A percentile compares a stretch with the other conserved stretches of the same genome.
phyloP scores from a whole-genome alignment of 1,140 invertebrate genomes.

The Conus ventricosus region DNA sequence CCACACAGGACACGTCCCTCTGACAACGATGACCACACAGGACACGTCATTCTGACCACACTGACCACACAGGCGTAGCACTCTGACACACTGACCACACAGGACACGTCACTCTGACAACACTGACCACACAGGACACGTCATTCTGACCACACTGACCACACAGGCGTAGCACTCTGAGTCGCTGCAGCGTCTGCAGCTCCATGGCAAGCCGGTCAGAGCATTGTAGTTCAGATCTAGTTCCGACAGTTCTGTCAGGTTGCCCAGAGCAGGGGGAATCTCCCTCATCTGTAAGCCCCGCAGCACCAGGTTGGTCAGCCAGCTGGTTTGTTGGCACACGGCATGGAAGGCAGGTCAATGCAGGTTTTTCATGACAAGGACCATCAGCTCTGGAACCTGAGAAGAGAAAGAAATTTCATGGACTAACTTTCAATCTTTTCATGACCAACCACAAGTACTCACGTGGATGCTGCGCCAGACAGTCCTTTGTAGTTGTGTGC shows the following conservation, averaged over 20 bases:
- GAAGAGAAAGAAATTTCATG: not conserved
- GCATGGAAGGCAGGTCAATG: conserved; percentile 48
- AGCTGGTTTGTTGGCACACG: conserved; percentile 42
- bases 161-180: conserved; percentile 56
- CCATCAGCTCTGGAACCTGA: conserved; percentile 26
- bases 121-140: too few relatives aligned
- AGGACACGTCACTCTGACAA: too few relatives aligned
- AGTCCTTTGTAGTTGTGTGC: too few relatives aligned
- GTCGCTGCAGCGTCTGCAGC: conserved; percentile 51
- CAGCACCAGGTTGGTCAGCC: conserved; percentile 50
- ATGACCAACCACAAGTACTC: too few relatives aligned
- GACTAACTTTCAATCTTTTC: too few relatives aligned
- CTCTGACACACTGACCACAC: too few relatives aligned
- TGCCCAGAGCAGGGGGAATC: conserved; percentile 52
- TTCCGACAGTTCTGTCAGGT: conserved; percentile 48
- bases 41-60: too few relatives aligned
- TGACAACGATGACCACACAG: too few relatives aligned
- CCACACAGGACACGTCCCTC: too few relatives aligned
- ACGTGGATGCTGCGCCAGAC: too few relatives aligned
- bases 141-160: conserved; percentile 45
- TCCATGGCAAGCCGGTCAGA: conserved; percentile 52
- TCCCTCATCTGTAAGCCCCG: conserved; percentile 47
- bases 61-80: too few relatives aligned
- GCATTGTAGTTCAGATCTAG: conserved; percentile 60
- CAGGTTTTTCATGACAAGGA: conserved; percentile 6